Evolutionary conservation across 92 coral and sea anemone genomes (phyloP), one percentile per base, ranked within the genome.

Genomic region (Parazoanthus swiftii): DNA sequence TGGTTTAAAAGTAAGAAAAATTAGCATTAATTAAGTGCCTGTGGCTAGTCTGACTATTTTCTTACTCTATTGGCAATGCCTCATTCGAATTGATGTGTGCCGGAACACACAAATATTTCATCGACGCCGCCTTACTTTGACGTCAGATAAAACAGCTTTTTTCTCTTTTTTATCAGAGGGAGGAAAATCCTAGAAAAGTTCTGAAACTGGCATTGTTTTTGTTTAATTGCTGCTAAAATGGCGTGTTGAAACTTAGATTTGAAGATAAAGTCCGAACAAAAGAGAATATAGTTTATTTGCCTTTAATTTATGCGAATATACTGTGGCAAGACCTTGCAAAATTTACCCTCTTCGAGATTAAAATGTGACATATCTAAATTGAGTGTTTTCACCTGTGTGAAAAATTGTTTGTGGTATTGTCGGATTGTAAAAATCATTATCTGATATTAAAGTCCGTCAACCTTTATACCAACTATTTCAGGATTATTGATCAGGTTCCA

Each of bases 251-350:
- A 76, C 25, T 18, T 18, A 76, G 51, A 76, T 76, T 23, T 44
- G 4, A 76, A 36, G 16, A 76, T 37, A 76, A 76, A 76, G 51
- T 4, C 80, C 20, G 46, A 74, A 37, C 23, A 20, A 37, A 9
- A 74, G 29, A 33, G 38, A 16, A 1, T 16, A 76, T 20, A 6
- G 80, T 4, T 44, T 18, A 76, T 37, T 76, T 38, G 4, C 25
- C 15, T 26, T 76, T 76, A 76, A 76, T 76, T 76, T 76, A 76
- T 39, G 54, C 80, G 80, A 76, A 76, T 7, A 15, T 76, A 76
- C 16, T 39, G 21, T 20, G 20, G 50, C 48, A 75, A 39, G 80
- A 44, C 25, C 80, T 63, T 63, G n/a, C 70, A 63, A 76, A 76
- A 39, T 16, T 16, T 11, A 44, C 80, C 25, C 4, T 76, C 39